Base-by-base conservation (phyloP, 2,113 vertebrate species). In the Drymodes brunneopygia region DNA sequence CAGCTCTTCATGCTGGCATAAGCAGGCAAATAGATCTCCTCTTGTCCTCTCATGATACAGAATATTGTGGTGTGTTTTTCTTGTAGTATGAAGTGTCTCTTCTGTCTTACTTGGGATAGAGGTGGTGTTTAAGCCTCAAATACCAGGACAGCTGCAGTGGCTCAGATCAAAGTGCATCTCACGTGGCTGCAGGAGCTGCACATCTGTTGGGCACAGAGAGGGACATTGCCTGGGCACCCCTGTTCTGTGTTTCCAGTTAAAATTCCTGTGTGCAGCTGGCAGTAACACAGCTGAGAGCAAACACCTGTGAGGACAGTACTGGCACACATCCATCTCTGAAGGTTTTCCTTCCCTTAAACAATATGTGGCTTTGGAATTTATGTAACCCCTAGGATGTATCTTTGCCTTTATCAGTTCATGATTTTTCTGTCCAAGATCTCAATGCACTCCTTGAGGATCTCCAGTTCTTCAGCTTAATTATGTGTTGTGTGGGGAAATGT, bases 1-100 rank as follows among this genome's bases (percentile, higher is more conserved):
- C 67, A 75, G 40, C 71, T 88, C 66, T 85, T 95, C 38, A 17
- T 31, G 79, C 35, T 82, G 67, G n/a, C 62, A 82, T 79, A 50
- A 72, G 38, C 14, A 50, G 66, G 62, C 82, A 66, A 90, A 58
- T 66, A 78, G 70, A 79, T 62, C 53, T 70, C 5, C 31, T 60
- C 45, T 94, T 87, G 42, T 88, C 53, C 66, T 64, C n/a, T 62
- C 58, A 42, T 28, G 54, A 60, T 24, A 17, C 21, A 25, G 61
- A 79, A 81, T 42, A 47, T 45, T 62, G 25, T 56, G 12, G 20
- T 33, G 81, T 58, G 19, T 10, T 71, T 75, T 69, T 47, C 36
- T 61, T 66, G 35, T 44, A 69, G 56, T 11, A 2, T 53, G 24
- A 73, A 89, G 50, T 27, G 7, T 70, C 91, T 62, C 38, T 85